Evolutionary conservation across 2,797 vertebrate species (phyloP), one percentile per base, ranked within the genome.

Genomic region (Parambassis ranga): DNA sequence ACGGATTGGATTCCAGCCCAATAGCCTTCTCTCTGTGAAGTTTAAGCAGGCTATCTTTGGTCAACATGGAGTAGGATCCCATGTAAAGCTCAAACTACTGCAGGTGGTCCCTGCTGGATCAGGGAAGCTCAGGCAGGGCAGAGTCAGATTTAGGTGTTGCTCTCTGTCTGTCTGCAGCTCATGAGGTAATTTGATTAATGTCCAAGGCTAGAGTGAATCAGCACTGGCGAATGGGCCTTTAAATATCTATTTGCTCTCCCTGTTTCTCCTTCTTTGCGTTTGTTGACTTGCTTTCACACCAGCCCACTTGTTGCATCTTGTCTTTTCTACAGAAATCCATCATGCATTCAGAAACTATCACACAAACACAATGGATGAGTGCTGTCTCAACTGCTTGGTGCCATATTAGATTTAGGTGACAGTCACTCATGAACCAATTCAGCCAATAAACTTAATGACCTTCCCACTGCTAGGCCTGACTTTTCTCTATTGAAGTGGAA

Each of bases 371-470:
- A 16, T 9, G 26, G 32, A 52, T 41, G 53, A 73, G 65, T 31
- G 36, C 56, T 32, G 32, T 75, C 58, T 66, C 58, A 71, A 66
- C 63, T 49, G 65, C 64, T 53, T 8, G 37, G 62, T 79, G 85
- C 70, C 77, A 70, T 75, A 84, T 86, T 84, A 83, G 73, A 88
- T 87, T 85, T 80, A 74, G 76, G 65, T 78, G 75, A 83, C 75
- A 79, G 75, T 83, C 84, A 84, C 60, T 88, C 85, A 88, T 62
- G 70, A 62, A 77, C 71, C 77, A 87, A 82, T 88, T 83, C 75
- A 78, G 60, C 80, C 81, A 84, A 81, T 88, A 86, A 77, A 81
- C 77, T 39, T 85, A 85, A 90, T 79, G 82, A 84, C 85, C 76
- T 84, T 82, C 76, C 74, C 66, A 75, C 75, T 73, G 72, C 78